Percentiles rank a stretch among this genome's conserved stretches.
Conservation (phyloP, 2,797 vertebrate genomes). For the Malacoraja senta region DNA sequence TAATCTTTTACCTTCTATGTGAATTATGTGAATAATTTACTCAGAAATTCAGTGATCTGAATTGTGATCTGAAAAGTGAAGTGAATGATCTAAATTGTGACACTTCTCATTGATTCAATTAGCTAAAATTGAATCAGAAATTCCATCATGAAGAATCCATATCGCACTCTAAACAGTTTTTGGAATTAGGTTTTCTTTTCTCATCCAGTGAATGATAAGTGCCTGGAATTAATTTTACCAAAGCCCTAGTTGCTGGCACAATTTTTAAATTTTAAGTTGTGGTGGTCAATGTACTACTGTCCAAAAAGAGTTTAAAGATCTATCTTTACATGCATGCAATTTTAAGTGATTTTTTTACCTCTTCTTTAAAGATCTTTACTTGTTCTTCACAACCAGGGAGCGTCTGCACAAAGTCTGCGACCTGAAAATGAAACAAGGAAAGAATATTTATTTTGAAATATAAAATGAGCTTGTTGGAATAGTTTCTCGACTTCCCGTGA, state of each 20-base stretch:
- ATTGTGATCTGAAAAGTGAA: neutral
- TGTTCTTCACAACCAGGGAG: slow-evolving; percentile 81
- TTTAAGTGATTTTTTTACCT: slow-evolving; percentile 60
- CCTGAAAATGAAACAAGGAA: slow-evolving; percentile 56
- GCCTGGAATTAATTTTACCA: neutral
- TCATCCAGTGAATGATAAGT: neutral
- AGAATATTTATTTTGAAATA: slow-evolving; percentile 32
- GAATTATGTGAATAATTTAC: neutral
- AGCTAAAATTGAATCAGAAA: neutral
- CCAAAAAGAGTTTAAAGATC: neutral
- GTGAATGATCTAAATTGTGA: neutral
- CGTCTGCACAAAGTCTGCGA: slow-evolving; percentile 76
- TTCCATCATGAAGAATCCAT: neutral
- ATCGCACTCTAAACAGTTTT: neutral
- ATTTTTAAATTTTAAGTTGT: neutral
- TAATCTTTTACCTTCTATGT: neutral
- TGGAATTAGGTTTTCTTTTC: neutral
- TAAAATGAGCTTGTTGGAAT: neutral
- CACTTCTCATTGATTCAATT: neutral
- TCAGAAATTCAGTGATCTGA: neutral
- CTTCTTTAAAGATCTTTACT: slow-evolving; percentile 75
- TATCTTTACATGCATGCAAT: neutral
- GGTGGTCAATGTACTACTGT: neutral
- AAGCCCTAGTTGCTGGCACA: neutral
- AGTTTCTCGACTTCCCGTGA: neutral